Base-by-base conservation (phyloP, 1,140 invertebrate genomes). In the Stegodyphus dumicola region DNA sequence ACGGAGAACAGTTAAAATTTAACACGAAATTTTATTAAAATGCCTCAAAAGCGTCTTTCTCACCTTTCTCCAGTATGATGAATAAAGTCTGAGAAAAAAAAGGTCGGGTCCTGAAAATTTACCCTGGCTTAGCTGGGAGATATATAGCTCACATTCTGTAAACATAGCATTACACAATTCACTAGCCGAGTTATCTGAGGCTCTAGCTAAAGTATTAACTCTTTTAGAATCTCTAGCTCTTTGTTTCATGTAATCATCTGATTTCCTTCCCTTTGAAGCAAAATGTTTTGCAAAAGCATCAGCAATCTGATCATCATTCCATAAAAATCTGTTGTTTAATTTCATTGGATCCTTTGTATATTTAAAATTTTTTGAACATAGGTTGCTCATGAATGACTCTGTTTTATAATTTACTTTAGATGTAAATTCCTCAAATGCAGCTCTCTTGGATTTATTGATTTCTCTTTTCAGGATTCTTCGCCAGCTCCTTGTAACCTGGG, bases 351-450 rank as follows among this genome's bases (percentile, higher is more conserved):
- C 17, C 6, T 69, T 69, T 13, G 6, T 69, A 17, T 13, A 2
- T 33, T 69, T 9, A 69, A 17, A 60, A 5, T 76, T 76, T 76
- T 64, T 18, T 18, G 52, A 76, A 53, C 0, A 60, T 6, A 60
- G 56, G 9, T 48, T 76, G 17, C 3, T 73, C 48, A 73, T 76
- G 74, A 76, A 64, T 56, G 18, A 1, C 33, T 66, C 48, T 51
- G 48, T 78, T 66, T 78, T 78, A 67, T 78, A 78, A 67, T 78
- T 66, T 51, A 66, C 18, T 78, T 78, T 66, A n/a, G 60, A 78
- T 60, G 53, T 66, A 15, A 78, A 78, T 17, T 78, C 15, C 13
- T 52, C 52, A 53, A 78, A 78, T 0, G 60, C 49, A n/a, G 60
- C 33, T 65, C 18, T 13, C 17, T 76, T 60, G 0, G 3, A 53